phyloP scores from a whole-genome alignment of 2,888 invertebrate species.

The Stomorhina lunata region DNA sequence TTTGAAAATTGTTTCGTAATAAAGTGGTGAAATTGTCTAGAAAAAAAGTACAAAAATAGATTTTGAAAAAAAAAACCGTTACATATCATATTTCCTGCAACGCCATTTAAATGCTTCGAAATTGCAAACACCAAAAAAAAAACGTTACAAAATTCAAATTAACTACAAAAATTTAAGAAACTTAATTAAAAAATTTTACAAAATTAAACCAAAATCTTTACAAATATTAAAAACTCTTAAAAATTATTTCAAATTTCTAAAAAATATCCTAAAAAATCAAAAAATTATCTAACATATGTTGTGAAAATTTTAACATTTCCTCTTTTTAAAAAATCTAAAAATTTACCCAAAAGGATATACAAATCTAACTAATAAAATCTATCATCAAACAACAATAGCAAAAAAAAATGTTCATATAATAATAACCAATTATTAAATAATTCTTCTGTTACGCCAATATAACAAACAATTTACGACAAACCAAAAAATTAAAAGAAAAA shows the following conservation, averaged over 20 bases:
- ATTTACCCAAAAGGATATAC: neutral
- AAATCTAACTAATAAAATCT: neutral
- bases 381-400: neutral
- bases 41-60: constrained; percentile 8
- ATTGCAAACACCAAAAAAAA: neutral
- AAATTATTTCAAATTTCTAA: neutral
- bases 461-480: too few species aligned
- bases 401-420: constrained; percentile 9
- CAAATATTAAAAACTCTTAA: neutral
- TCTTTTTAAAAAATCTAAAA: too few species aligned
- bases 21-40: constrained; percentile 24
- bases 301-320: neutral
- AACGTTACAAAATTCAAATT: neutral
- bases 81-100: constrained; percentile 24
- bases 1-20: constrained; percentile 47
- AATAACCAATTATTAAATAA: constrained; percentile 56
- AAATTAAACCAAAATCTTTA: neutral
- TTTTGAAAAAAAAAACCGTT: constrained; percentile 25
- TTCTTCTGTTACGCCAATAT: constrained; percentile 20
- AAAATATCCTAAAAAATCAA: neutral
- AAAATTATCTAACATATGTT: constrained; percentile 60
- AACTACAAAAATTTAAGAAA: neutral
- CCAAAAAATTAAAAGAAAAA: too few species aligned
- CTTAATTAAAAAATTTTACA: neutral
- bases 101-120: neutral